Percentiles rank a stretch among this genome's conserved stretches.
Conservation (phyloP, 2,797 vertebrate genomes). For the Bryconaethiops microstoma region DNA sequence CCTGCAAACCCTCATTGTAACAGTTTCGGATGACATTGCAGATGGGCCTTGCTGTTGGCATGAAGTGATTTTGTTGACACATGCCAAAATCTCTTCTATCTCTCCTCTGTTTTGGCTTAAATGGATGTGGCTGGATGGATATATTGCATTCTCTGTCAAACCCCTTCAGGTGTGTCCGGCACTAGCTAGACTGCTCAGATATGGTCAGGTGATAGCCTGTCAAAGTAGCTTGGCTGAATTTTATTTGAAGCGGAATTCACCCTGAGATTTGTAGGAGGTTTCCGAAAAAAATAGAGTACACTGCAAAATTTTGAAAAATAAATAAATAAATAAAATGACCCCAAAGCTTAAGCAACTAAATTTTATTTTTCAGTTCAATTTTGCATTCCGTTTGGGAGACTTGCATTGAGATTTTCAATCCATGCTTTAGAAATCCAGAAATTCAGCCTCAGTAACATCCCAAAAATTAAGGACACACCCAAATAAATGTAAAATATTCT, state of each 20-base stretch:
- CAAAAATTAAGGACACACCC: too few relatives aligned
- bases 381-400: too few relatives aligned
- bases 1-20: constrained; percentile 46
- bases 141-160: constrained; percentile 30
- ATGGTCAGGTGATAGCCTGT: constrained; percentile 32
- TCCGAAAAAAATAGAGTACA: neutral
- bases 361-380: too few relatives aligned
- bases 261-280: neutral
- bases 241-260: constrained; percentile 22
- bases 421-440: too few relatives aligned
- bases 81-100: constrained; percentile 52
- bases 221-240: constrained; percentile 17
- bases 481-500: too few relatives aligned
- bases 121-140: constrained; percentile 36
- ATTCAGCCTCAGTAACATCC: too few relatives aligned
- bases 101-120: constrained; percentile 30
- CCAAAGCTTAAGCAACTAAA: too few relatives aligned
- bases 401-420: too few relatives aligned
- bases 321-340: too few relatives aligned
- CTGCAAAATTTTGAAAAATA: neutral
- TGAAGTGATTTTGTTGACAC: constrained; percentile 53
- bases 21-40: constrained; percentile 56
- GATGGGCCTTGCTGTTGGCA: constrained; percentile 43
- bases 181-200: constrained; percentile 20
- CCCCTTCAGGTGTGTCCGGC: constrained; percentile 18